Conservation (phyloP, 2,113 vertebrate species). For the Tapirus terrestris region DNA sequence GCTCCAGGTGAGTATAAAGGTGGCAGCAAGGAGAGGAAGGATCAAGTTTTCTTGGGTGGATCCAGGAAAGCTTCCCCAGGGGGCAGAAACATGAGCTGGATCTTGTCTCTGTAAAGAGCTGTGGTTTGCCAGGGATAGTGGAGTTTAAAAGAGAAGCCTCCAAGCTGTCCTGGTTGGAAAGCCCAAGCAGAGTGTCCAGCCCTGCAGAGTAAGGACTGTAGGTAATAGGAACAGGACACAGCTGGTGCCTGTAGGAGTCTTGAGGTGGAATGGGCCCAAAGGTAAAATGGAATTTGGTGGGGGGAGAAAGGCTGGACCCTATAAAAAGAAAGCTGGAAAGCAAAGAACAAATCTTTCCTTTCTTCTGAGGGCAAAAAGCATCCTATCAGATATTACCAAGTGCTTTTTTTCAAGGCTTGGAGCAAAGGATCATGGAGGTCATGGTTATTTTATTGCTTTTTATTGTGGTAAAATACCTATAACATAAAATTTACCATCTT, state of each 20-base stretch:
- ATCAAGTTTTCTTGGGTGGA: background rate
- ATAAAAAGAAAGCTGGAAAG: background rate
- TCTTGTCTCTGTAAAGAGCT: background rate
- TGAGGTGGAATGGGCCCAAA: background rate
- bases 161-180: background rate
- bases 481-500: background rate
- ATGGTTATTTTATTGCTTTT: background rate
- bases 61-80: background rate
- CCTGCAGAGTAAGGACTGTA: background rate
- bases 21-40: background rate
- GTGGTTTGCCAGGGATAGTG: background rate
- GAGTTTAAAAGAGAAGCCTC: background rate
- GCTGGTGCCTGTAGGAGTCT: background rate
- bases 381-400: background rate
- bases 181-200: background rate
- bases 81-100: background rate
- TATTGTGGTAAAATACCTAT: background rate
- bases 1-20: background rate
- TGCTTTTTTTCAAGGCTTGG: slow-evolving; percentile 25
- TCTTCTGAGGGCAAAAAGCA: slow-evolving; percentile 6
- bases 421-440: slow-evolving; percentile 7
- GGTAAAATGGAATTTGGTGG: background rate
- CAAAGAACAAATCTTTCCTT: slow-evolving; percentile 35
- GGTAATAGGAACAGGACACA: background rate
- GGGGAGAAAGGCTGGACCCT: background rate